These are phyloP conservation scores for Rhabdomys dilectus DNA, from an alignment of 2,113 vertebrate species.

Conservation along the genomic window DNA sequence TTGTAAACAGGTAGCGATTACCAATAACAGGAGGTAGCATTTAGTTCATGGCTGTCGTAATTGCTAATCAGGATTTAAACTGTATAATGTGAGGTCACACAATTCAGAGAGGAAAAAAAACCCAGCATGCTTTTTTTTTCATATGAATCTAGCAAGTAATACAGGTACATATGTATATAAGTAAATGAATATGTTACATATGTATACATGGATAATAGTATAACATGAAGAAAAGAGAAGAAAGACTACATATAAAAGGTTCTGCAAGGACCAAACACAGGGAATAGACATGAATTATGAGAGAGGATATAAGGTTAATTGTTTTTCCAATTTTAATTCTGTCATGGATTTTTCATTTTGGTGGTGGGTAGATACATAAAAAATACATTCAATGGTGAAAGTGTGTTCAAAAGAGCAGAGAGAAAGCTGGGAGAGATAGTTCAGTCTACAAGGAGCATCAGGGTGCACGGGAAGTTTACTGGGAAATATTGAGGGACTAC, in stretches of 20 bases:
- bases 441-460: neutral
- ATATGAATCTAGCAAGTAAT: neutral
- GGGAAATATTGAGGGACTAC: neutral
- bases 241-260: neutral
- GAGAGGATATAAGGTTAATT: neutral
- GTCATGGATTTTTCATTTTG: neutral
- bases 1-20: neutral
- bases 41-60: neutral
- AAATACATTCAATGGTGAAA: neutral
- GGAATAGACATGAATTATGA: neutral
- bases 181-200: neutral
- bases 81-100: too few species aligned
- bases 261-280: neutral
- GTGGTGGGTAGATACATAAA: neutral
- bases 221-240: neutral
- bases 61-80: neutral
- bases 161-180: neutral
- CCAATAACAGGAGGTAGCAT: neutral
- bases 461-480: neutral
- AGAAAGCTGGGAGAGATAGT: neutral
- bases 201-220: neutral
- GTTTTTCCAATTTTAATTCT: neutral
- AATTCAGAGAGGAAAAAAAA: neutral
- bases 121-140: neutral
- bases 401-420: neutral